phyloP scores from a whole-genome alignment of 30 jellyfish, hydroid and myxozoan species.

The Aurelia aurita complex sp. Pacific region DNA sequence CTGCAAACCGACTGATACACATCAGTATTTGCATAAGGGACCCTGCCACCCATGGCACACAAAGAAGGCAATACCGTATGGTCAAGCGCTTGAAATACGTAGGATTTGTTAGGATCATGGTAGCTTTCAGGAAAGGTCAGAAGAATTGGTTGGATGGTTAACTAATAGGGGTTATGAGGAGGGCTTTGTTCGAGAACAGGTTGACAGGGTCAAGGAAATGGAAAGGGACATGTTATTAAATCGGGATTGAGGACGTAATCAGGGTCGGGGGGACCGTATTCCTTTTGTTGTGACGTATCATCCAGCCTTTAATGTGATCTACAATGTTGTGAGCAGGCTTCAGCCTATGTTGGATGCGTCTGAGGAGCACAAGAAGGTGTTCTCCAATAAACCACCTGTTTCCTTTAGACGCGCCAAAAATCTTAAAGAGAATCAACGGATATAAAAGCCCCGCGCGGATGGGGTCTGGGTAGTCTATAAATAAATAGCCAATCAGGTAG shows the following conservation, averaged over 20 bases:
- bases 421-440: too few species aligned
- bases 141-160: not conserved
- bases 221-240: not conserved
- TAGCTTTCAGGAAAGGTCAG: not conserved
- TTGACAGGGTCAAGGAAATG: too few species aligned
- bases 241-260: not conserved
- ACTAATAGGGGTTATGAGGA: constrained; percentile 4
- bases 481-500: too few species aligned
- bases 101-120: not conserved
- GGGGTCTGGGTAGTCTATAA: too few species aligned
- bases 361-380: too few species aligned
- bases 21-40: too few species aligned
- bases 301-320: not conserved
- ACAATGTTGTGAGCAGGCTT: not conserved
- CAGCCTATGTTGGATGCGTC: not conserved
- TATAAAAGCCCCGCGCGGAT: too few species aligned
- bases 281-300: not conserved
- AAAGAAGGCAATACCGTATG: too few species aligned
- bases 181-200: constrained; percentile 4
- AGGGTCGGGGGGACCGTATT: constrained; percentile 1
- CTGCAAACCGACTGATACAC: constrained; percentile 11
- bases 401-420: too few species aligned
- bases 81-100: too few species aligned
- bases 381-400: too few species aligned
- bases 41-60: too few species aligned